Evolutionary conservation across 2,113 vertebrate species (phyloP).

Genomic region (Cynopterus brachyotis): DNA sequence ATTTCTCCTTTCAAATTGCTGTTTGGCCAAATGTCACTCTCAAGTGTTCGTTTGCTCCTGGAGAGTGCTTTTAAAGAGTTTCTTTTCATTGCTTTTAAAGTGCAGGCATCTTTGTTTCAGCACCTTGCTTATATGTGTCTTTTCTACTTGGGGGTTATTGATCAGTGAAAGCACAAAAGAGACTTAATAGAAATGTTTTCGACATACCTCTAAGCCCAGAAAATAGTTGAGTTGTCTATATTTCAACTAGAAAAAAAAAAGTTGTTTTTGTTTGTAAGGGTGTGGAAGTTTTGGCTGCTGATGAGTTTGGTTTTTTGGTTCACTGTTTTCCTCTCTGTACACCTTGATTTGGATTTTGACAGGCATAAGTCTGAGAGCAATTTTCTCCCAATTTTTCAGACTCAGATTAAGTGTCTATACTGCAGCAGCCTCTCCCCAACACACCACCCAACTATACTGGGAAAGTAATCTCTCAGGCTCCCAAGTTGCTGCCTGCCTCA

Average conservation of each 20-base stretch:
- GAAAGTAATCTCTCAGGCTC: neutral
- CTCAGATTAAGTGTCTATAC: neutral
- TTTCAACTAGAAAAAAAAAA: constrained; percentile 7
- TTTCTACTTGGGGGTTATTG: neutral
- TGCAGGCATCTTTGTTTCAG: neutral
- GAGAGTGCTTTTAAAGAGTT: neutral
- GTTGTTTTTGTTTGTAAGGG: neutral
- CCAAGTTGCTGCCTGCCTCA: neutral
- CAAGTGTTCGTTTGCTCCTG: neutral
- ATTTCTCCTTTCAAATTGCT: constrained; percentile 21
- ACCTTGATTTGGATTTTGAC: constrained; percentile 1
- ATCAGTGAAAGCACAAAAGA: neutral
- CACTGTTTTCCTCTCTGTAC: neutral
- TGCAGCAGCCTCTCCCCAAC: neutral
- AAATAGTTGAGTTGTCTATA: neutral
- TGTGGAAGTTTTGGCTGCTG: neutral
- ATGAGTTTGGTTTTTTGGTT: neutral
- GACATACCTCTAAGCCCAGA: neutral
- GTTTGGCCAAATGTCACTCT: neutral
- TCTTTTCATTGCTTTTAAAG: constrained; percentile 1
- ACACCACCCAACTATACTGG: neutral
- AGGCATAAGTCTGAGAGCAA: neutral
- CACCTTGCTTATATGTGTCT: neutral
- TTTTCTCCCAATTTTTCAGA: neutral
- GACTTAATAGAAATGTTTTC: neutral